Base-by-base conservation (phyloP, 2,113 vertebrate genomes). In the Apodemus sylvaticus region DNA sequence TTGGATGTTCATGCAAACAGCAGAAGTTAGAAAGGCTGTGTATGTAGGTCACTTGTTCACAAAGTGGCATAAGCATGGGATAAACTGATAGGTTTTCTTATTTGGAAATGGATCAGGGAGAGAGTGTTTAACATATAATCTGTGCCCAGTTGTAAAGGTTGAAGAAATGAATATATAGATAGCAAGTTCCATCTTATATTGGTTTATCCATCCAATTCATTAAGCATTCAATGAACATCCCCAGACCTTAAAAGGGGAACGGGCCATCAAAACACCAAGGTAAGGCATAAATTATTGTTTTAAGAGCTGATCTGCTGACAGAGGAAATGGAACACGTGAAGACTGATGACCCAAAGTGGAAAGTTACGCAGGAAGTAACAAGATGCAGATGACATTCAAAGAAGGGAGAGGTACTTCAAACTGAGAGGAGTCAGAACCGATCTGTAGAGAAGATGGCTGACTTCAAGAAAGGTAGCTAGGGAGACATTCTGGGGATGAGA, bases 11-110 rank as follows among this genome's bases (percentile, higher is more conserved):
- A 26, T 74, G 64, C 7, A 86, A 94, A 71, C n/a, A 86, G 76
- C 51, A 94, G 88, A 93, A 90, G 87, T 12, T 17, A 90, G 79
- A 36, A 88, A 90, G 71, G 1, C 66, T 92, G 62, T 70, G 5
- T 76, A 94, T 89, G 48, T 94, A 92, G 96, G 93, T 97, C 86
- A 86, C 42, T 88, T 92, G 39, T 93, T 62, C 85, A 89, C 58
- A 81, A 81, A 19, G 68, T 42, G 22, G 26, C 48, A 81, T 86
- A 24, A 13, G 3, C 42, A 60, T 62, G 48, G 42, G 86, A 86
- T 24, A 95, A 51, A 68, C 86, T 89, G 11, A 62, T 36, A 83
- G n/a, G 90, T 4, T 73, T 89, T 83, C 34, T 55, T 94, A 11
- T 81, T 89, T 94, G 53, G 7, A 66, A 94, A 86, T 70, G 29